These are phyloP conservation scores for Dascyllus trimaculatus DNA, from an alignment of 2,113 vertebrate species.

Conservation along the genomic window DNA sequence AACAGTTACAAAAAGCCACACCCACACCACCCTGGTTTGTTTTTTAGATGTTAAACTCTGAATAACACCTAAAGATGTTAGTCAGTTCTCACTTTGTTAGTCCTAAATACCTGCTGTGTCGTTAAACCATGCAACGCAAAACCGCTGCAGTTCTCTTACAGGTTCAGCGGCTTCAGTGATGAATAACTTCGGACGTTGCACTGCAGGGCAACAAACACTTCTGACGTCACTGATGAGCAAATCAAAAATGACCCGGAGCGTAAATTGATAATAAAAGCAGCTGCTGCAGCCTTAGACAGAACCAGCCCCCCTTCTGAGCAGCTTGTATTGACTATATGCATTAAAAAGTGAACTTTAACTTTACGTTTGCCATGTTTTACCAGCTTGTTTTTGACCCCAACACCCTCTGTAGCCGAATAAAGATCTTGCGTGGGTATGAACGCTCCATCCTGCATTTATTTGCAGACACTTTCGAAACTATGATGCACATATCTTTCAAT, in stretches of 20 bases:
- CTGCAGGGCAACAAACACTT: background rate
- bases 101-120: background rate
- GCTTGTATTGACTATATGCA: conserved; percentile 12
- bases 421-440: conserved; percentile 7
- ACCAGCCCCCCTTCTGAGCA: too few relatives aligned
- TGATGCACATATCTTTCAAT: conserved; percentile 38
- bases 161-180: too few relatives aligned
- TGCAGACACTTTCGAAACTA: conserved; percentile 3
- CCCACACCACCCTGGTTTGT: background rate
- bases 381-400: background rate
- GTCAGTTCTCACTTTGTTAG: too few relatives aligned
- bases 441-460: background rate
- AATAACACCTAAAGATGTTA: background rate
- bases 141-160: too few relatives aligned
- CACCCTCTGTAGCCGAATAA: conserved; percentile 15
- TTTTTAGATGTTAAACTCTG: background rate
- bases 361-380: background rate
- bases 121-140: background rate
- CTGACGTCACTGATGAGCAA: background rate
- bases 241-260: background rate
- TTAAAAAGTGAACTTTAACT: conserved; percentile 1
- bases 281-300: background rate
- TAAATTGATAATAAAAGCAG: background rate
- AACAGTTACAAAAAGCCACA: background rate
- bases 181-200: background rate